phyloP scores from a whole-genome alignment of 2,113 vertebrate genomes.

The Herpetotheres cachinnans region DNA sequence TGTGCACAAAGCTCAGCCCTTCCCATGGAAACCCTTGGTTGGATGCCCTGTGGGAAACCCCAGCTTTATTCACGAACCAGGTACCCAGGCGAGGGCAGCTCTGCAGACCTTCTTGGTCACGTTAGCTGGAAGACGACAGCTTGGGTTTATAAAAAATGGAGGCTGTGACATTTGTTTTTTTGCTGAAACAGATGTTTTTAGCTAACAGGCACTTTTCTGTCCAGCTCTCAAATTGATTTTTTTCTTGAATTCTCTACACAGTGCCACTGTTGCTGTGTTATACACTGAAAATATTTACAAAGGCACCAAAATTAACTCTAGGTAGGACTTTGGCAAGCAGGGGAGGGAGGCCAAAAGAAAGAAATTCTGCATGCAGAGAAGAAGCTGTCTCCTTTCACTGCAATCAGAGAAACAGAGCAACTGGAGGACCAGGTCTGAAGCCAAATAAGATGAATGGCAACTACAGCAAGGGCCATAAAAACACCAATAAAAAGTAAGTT shows the following conservation, averaged over 20 bases:
- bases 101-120: background rate
- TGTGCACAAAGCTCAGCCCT: background rate
- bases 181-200: constrained; percentile 10
- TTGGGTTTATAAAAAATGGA: background rate
- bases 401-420: background rate
- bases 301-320: background rate
- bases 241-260: background rate
- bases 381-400: background rate
- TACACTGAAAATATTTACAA: background rate
- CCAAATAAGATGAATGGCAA: background rate
- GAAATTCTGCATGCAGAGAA: background rate
- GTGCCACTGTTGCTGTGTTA: background rate
- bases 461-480: constrained; percentile 18
- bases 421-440: background rate
- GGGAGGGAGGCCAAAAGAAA: background rate
- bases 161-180: background rate
- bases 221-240: background rate
- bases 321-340: background rate
- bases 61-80: background rate
- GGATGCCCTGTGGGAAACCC: background rate
- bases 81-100: background rate
- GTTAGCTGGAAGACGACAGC: background rate
- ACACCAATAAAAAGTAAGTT: constrained; percentile 23
- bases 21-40: background rate
- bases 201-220: background rate